These are phyloP conservation scores for Leptodactylus fallax DNA, from an alignment of 2,797 vertebrate genomes.

Conservation along the genomic window DNA sequence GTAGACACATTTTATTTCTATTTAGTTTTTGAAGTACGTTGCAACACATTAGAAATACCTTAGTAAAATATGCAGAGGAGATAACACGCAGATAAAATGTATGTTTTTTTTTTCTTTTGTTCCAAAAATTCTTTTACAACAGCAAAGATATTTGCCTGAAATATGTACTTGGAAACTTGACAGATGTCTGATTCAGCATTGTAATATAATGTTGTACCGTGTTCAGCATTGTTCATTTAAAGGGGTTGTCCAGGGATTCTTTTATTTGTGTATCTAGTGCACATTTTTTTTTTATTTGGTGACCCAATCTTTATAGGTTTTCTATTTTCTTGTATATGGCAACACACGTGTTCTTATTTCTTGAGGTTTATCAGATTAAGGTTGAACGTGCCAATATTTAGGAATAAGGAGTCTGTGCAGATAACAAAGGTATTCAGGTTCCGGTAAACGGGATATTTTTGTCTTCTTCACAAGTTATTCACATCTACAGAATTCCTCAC, in stretches of 20 bases:
- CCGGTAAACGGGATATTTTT: conserved; percentile 6
- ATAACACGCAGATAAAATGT: neutral
- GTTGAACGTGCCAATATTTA: neutral
- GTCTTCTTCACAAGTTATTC: neutral
- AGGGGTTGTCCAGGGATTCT: too few relatives aligned
- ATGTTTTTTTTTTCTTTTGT: neutral
- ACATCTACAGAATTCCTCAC: neutral
- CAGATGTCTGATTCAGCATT: too few relatives aligned
- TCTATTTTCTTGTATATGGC: too few relatives aligned
- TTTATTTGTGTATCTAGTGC: too few relatives aligned
- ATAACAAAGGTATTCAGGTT: conserved; percentile 36
- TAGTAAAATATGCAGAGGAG: neutral
- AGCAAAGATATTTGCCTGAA: too few relatives aligned
- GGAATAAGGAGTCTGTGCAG: conserved; percentile 2
- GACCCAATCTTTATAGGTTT: too few relatives aligned
- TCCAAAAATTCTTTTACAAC: neutral
- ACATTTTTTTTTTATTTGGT: too few relatives aligned
- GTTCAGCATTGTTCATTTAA: too few relatives aligned
- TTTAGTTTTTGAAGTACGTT: neutral
- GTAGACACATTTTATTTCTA: neutral
- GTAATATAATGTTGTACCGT: too few relatives aligned
- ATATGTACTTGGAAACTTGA: too few relatives aligned
- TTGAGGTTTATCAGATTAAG: too few relatives aligned
- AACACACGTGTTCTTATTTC: too few relatives aligned
- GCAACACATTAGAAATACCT: neutral